These are phyloP conservation scores for Rousettus madagascariensis DNA, from an alignment of 2,797 vertebrate species.

Conservation along the genomic window DNA sequence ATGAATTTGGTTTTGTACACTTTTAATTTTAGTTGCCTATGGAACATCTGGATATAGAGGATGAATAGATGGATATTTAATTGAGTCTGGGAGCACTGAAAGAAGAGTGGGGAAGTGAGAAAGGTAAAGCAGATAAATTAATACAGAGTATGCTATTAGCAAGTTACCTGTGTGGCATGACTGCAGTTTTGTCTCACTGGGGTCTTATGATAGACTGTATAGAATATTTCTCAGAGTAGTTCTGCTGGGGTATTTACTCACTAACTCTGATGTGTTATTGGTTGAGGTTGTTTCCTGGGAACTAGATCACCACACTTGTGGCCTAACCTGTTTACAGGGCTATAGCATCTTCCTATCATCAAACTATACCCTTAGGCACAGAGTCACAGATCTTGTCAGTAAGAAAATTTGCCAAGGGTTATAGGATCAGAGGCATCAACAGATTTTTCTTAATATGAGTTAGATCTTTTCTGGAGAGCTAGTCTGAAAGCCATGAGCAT, in stretches of 20 bases:
- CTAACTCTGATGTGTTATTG: background rate
- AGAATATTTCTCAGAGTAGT: background rate
- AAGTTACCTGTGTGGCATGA: background rate
- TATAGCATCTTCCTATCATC: background rate
- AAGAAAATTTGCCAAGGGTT: background rate
- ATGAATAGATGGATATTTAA: background rate
- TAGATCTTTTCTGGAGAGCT: background rate
- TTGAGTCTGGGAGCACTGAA: background rate
- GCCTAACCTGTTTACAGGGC: fast-evolving
- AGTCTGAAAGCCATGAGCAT: background rate
- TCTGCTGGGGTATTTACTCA: background rate
- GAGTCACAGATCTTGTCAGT: background rate
- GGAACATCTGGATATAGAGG: background rate
- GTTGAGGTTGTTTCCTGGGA: background rate
- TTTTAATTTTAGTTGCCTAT: background rate
- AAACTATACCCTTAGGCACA: background rate
- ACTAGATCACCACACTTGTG: background rate
- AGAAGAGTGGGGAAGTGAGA: background rate
- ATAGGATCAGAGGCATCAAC: background rate
- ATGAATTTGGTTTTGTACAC: background rate
- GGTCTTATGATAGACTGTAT: background rate
- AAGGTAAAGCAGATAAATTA: background rate
- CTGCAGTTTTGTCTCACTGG: background rate
- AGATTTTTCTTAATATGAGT: background rate
- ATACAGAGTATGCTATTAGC: background rate